Conservation (phyloP, 2,888 invertebrate species). For the Dicyrtoma fusca region DNA sequence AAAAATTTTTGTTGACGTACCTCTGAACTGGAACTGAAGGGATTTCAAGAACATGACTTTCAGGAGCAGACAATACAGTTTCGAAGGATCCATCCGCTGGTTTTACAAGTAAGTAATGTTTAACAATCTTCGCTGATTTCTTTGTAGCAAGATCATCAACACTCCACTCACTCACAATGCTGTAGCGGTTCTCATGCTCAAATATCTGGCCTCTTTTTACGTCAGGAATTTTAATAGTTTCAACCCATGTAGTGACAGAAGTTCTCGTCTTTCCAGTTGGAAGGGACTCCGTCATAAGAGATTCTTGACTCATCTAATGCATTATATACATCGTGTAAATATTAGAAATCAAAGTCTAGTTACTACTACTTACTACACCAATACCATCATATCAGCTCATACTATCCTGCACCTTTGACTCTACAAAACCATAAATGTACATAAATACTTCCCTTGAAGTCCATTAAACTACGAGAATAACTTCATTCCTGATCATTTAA, state of each 20-base stretch:
- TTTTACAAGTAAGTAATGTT: slow-evolving; percentile 42
- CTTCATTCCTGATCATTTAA: too few species aligned
- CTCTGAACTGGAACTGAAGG: slow-evolving; percentile 22
- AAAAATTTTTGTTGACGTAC: slow-evolving; percentile 1
- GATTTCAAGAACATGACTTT: slow-evolving; percentile 5
- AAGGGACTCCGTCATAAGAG: slow-evolving; percentile 6
- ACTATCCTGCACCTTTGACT: too few species aligned
- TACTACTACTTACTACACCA: too few species aligned
- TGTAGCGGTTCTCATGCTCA: slow-evolving; percentile 43
- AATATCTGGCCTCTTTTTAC: slow-evolving; percentile 37
- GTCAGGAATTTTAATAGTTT: slow-evolving; percentile 43
- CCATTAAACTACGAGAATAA: too few species aligned
- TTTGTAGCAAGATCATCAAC: slow-evolving; percentile 48
- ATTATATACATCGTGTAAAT: too few species aligned
- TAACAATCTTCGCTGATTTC: slow-evolving; percentile 35
- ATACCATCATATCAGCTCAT: too few species aligned
- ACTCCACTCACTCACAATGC: slow-evolving; percentile 44
- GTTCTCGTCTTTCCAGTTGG: slow-evolving; percentile 38
- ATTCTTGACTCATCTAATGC: too few species aligned
- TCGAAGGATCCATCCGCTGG: slow-evolving; percentile 1
- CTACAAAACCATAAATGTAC: too few species aligned
- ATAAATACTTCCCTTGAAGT: too few species aligned
- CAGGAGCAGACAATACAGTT: slow-evolving; percentile 10
- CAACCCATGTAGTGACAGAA: slow-evolving; percentile 47
- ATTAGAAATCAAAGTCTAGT: too few species aligned